Evolutionary conservation across 2,797 vertebrate species (phyloP).

Genomic region (Amazona ochrocephala): DNA sequence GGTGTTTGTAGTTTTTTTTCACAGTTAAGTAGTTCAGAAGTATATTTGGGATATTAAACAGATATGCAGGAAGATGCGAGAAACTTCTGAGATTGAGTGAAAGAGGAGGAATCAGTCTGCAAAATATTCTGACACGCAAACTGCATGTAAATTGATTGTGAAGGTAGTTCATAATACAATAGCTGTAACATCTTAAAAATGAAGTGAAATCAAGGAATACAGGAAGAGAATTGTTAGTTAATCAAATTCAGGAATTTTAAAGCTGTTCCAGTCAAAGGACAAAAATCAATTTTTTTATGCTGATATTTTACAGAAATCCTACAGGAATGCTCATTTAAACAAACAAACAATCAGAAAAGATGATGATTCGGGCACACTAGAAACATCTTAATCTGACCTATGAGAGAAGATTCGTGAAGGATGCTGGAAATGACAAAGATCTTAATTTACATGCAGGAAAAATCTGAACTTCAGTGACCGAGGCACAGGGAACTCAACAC

Average conservation of each 20-base stretch:
- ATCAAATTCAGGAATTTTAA: constrained; percentile 12
- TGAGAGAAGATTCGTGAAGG: constrained; percentile 36
- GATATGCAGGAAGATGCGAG: not conserved
- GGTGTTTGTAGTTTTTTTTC: not conserved
- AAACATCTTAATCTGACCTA: constrained; percentile 37
- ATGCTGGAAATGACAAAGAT: constrained; percentile 34
- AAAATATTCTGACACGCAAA: not conserved
- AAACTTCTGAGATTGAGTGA: not conserved
- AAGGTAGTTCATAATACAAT: not conserved
- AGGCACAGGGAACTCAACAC: constrained; percentile 47
- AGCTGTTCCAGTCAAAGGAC: not conserved
- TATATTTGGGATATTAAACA: not conserved
- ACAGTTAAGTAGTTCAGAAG: not conserved
- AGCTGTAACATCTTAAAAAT: not conserved
- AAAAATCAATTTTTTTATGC: not conserved
- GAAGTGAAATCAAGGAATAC: not conserved
- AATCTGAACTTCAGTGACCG: constrained; percentile 34
- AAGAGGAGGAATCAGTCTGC: not conserved
- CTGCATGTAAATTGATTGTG: not conserved
- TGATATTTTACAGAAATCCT: constrained; percentile 36
- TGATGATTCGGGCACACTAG: constrained; percentile 12
- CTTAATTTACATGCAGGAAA: constrained; percentile 40
- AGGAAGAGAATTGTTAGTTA: not conserved
- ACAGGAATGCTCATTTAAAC: constrained; percentile 25
- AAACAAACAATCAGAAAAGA: constrained; percentile 17